phyloP scores from a whole-genome alignment of 2,113 vertebrate species.

The Clupea harengus region DNA sequence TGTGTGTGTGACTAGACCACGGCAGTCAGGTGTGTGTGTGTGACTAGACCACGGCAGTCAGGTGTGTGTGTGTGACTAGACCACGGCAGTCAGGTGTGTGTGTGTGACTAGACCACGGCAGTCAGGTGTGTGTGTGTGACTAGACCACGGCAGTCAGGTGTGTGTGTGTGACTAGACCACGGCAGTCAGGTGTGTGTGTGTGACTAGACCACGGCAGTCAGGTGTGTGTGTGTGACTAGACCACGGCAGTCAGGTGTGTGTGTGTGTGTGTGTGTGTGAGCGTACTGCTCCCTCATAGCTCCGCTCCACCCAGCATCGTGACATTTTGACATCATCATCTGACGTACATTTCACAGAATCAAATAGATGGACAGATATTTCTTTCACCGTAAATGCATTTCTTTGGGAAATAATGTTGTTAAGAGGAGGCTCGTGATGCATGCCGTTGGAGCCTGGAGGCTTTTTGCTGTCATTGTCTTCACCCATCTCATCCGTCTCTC shows the following conservation, averaged over 20 bases:
- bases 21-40: no score
- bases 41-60: no score
- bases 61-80: no score
- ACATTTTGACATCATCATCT: not conserved
- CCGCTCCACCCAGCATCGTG: not conserved
- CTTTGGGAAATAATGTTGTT: not conserved
- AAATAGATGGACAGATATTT: not conserved
- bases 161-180: no score
- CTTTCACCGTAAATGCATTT: not conserved
- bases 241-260: slow-evolving; percentile 25
- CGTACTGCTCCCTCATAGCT: not conserved
- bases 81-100: no score
- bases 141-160: no score
- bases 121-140: no score
- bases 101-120: no score
- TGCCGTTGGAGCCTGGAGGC: not conserved
- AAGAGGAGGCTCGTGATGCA: not conserved
- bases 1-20: slow-evolving; percentile 13
- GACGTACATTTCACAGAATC: not conserved
- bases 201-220: no score
- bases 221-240: no score
- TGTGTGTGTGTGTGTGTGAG: slow-evolving; percentile 20
- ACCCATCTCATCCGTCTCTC: not conserved
- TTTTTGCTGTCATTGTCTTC: not conserved
- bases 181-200: no score